phyloP scores from a whole-genome alignment of 2,888 invertebrate species.

The Sphinx pinastri region DNA sequence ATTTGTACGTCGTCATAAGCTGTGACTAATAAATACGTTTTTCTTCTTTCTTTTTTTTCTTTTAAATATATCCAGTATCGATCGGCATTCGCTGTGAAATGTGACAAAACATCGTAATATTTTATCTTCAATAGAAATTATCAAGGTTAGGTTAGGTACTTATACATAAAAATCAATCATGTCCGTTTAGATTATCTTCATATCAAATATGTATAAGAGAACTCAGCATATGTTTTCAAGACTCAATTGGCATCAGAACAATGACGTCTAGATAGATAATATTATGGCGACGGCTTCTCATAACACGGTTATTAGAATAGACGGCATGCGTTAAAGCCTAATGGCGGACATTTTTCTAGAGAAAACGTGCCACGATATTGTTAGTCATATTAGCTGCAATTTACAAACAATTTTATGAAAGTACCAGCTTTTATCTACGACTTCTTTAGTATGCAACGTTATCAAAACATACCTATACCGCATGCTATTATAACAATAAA shows the following conservation, averaged over 20 bases:
- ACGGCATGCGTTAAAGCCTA: conserved; percentile 8
- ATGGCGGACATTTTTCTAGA: neutral
- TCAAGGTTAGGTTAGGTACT: neutral
- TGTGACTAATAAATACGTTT: too few relatives aligned
- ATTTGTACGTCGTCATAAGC: too few relatives aligned
- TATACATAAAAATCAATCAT: conserved; percentile 18
- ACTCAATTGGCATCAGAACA: neutral
- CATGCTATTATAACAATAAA: too few relatives aligned
- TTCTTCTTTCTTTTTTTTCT: too few relatives aligned
- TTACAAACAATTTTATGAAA: too few relatives aligned
- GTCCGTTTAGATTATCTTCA: neutral
- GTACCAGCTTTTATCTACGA: too few relatives aligned
- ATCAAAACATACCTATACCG: too few relatives aligned
- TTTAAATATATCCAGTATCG: too few relatives aligned
- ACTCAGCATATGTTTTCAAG: conserved; percentile 6
- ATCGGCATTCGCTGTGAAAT: too few relatives aligned
- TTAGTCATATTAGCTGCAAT: too few relatives aligned
- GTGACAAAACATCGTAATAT: neutral
- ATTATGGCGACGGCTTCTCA: neutral
- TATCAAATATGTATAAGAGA: conserved; percentile 19
- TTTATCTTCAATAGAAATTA: neutral
- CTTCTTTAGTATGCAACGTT: too few relatives aligned
- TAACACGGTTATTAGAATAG: neutral
- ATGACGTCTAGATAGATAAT: neutral
- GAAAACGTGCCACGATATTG: neutral